Conservation (phyloP, 1,140 invertebrate genomes). For the silkworm (Bombyx mori) region ASM3026992v2 NC_085125.1:1039501-1040000, state of each 20-base stretch:
- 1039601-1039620: too few species aligned
- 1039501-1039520: slow-evolving; percentile 22
- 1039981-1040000: not conserved
- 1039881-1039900: not conserved
- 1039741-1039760: slow-evolving; percentile 11
- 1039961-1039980: slow-evolving; percentile 3
- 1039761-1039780: not conserved
- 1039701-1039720: slow-evolving; percentile 53
- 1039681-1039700: slow-evolving; percentile 58
- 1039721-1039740: slow-evolving; percentile 51
- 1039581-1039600: too few species aligned
- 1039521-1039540: slow-evolving; percentile 28
- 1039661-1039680: slow-evolving; percentile 14
- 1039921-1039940: slow-evolving; percentile 6
- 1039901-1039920: not conserved
- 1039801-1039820: slow-evolving; percentile 14
- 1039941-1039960: not conserved
- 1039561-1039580: too few species aligned
- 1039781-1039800: slow-evolving; percentile 4
- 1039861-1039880: slow-evolving; percentile 2
- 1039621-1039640: too few species aligned
- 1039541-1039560: not conserved
- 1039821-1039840: slow-evolving; percentile 22
- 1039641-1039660: slow-evolving; percentile 6
- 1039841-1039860: slow-evolving; percentile 8